A percentile compares a stretch with the other conserved stretches of the same genome.
phyloP scores from a whole-genome alignment of 2,797 vertebrate species.

The Hippocampus kuda region DNA sequence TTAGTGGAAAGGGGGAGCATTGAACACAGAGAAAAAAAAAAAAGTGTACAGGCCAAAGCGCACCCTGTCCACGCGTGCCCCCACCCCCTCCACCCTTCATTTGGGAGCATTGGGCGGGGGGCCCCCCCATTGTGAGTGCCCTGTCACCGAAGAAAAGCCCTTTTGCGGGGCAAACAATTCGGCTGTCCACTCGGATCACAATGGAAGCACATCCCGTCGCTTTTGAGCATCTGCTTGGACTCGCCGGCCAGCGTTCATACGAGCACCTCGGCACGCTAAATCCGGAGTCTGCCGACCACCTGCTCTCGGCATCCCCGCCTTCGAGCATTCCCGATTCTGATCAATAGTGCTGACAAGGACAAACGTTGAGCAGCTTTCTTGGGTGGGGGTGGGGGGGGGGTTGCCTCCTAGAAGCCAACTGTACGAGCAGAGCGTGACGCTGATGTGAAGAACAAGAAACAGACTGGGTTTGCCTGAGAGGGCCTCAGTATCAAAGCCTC shows the following conservation, averaged over 20 bases:
- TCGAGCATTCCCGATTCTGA: conserved; percentile 48
- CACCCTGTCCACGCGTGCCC: conserved; percentile 37
- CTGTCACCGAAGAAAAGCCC: conserved; percentile 59
- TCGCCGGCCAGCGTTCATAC: conserved; percentile 43
- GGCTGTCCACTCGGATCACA: conserved; percentile 69
- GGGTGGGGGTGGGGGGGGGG: conserved; percentile 12
- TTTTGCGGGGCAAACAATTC: conserved; percentile 68
- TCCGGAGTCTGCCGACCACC: conserved; percentile 61
- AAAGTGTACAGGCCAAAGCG: conserved; percentile 47
- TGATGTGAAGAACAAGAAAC: conserved; percentile 26
- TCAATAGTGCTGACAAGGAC: conserved; percentile 56
- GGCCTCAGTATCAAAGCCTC: neutral
- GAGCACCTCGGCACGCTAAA: conserved; percentile 48
- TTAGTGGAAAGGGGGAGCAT: conserved; percentile 34
- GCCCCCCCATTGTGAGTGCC: conserved; percentile 55
- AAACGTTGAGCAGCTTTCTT: conserved; percentile 42
- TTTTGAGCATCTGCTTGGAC: conserved; percentile 63
- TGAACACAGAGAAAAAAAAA: conserved; percentile 50
- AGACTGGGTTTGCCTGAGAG: conserved; percentile 8
- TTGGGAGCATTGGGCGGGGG: conserved; percentile 45
- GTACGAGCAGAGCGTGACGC: conserved; percentile 42
- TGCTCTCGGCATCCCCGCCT: conserved; percentile 54
- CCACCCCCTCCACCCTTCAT: conserved; percentile 48
- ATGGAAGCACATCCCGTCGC: conserved; percentile 64
- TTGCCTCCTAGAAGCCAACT: conserved; percentile 49